These are phyloP conservation scores for Festucalex cinctus DNA, from an alignment of 2,113 vertebrate species.

Conservation along the genomic window DNA sequence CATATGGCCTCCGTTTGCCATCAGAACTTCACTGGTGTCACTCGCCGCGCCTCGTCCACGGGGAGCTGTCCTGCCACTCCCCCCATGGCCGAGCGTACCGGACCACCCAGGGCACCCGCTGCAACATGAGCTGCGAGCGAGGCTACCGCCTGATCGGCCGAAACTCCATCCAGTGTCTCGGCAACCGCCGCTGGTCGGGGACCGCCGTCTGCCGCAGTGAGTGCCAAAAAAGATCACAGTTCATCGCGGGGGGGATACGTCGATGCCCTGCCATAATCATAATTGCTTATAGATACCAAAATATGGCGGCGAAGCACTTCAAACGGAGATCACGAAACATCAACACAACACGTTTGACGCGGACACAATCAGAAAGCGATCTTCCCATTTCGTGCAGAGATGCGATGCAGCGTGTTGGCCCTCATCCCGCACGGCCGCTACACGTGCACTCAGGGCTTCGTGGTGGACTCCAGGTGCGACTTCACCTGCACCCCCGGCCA, in stretches of 20 bases:
- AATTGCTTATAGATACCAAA: no score
- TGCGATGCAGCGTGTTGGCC: conserved; percentile 81
- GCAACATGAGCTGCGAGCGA: conserved; percentile 81
- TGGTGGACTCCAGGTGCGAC: conserved; percentile 88
- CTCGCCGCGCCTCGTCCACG: conserved; percentile 77
- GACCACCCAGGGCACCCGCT: conserved; percentile 85
- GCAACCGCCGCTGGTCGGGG: conserved; percentile 88
- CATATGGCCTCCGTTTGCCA: not conserved
- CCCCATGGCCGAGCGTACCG: conserved; percentile 76
- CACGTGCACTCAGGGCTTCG: conserved; percentile 78
- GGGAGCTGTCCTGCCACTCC: conserved; percentile 84
- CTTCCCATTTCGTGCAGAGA: conserved; percentile 62
- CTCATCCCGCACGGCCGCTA: conserved; percentile 81
- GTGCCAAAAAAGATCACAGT: conserved; percentile 43
- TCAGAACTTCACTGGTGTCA: conserved; percentile 88
- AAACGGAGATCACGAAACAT: no score
- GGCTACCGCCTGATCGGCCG: conserved; percentile 85
- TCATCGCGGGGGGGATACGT: no score
- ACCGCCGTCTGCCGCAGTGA: conserved; percentile 84
- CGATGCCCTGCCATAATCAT: no score
- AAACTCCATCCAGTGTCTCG: conserved; percentile 77
- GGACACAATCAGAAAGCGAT: not conserved
- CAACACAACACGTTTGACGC: no score
- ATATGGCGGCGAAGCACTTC: no score
- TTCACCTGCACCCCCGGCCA: conserved; percentile 84